Evolutionary conservation across 2,113 vertebrate species (phyloP).

Genomic region (Lepus americanus): DNA sequence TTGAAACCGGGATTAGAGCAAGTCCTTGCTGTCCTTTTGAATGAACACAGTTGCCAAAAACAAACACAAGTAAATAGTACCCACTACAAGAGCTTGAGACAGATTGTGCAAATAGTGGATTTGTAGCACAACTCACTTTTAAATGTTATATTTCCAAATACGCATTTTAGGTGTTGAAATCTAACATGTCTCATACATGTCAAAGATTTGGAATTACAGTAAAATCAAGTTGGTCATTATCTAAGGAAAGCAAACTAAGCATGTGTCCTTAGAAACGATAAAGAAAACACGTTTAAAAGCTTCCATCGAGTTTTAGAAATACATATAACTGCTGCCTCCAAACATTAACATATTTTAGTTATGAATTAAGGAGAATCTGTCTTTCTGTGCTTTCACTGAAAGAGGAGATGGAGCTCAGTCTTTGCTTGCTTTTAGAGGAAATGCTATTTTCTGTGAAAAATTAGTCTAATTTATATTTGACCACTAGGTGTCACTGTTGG

Average conservation of each 20-base stretch:
- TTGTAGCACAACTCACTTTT: slow-evolving; percentile 20
- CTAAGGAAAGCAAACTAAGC: slow-evolving; percentile 36
- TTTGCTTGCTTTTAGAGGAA: slow-evolving; percentile 25
- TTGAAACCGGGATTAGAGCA: background rate
- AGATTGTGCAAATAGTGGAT: slow-evolving; percentile 49
- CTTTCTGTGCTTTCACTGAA: background rate
- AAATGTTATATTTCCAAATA: slow-evolving; percentile 38
- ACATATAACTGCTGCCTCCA: background rate
- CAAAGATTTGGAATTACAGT: slow-evolving; percentile 62
- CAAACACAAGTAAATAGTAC: background rate
- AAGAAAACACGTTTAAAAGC: slow-evolving; percentile 41
- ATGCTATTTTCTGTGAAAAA: slow-evolving; percentile 30
- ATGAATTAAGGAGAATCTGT: background rate
- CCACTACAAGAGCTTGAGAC: background rate
- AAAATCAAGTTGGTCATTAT: slow-evolving; percentile 30
- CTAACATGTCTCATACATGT: slow-evolving; percentile 8
- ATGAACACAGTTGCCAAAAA: background rate
- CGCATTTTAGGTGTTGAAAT: background rate
- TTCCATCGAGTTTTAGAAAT: slow-evolving; percentile 28
- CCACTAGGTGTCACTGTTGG: slow-evolving; percentile 87
- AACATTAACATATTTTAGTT: slow-evolving; percentile 21
- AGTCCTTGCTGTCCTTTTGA: background rate
- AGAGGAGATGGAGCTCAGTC: slow-evolving; percentile 3
- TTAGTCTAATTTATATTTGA: slow-evolving; percentile 51
- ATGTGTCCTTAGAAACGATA: background rate